Conservation (phyloP, 2,113 vertebrate species). For the Numenius arquata region DNA sequence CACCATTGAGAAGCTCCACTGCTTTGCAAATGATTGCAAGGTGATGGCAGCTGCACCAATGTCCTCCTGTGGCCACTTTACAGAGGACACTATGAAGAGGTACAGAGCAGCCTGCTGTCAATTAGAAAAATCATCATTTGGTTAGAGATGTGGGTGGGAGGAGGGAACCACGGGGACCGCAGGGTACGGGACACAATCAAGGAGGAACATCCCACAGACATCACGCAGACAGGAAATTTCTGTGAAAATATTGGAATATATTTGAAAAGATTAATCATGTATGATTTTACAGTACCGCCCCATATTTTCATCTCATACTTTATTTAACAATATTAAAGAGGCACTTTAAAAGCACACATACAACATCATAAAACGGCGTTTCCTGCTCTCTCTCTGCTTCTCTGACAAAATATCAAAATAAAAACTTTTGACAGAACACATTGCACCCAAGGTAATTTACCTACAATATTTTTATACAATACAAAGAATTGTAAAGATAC, state of each 20-base stretch:
- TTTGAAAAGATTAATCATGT: constrained; percentile 62
- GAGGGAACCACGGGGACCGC: neutral
- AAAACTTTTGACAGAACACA: constrained; percentile 90
- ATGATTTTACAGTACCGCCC: constrained; percentile 54
- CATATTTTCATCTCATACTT: constrained; percentile 58
- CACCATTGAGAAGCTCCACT: neutral
- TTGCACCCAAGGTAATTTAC: constrained; percentile 88
- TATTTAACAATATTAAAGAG: constrained; percentile 78
- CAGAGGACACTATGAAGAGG: neutral
- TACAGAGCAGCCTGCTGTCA: neutral
- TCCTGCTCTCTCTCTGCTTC: constrained; percentile 79
- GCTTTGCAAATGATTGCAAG: neutral
- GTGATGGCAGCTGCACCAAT: neutral
- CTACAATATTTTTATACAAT: constrained; percentile 89
- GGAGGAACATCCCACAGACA: neutral
- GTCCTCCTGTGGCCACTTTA: neutral
- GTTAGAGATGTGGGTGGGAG: fast-evolving
- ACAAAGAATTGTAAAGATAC: constrained; percentile 81
- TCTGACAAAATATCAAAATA: constrained; percentile 94
- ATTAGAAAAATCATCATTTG: neutral
- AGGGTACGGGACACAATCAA: neutral
- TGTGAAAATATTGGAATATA: constrained; percentile 76
- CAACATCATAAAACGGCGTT: constrained; percentile 80
- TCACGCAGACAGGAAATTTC: constrained; percentile 6
- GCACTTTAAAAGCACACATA: constrained; percentile 83